Evolutionary conservation across 2,888 invertebrate genomes (phyloP).

Genomic region (Conops quadrifasciatus): DNA sequence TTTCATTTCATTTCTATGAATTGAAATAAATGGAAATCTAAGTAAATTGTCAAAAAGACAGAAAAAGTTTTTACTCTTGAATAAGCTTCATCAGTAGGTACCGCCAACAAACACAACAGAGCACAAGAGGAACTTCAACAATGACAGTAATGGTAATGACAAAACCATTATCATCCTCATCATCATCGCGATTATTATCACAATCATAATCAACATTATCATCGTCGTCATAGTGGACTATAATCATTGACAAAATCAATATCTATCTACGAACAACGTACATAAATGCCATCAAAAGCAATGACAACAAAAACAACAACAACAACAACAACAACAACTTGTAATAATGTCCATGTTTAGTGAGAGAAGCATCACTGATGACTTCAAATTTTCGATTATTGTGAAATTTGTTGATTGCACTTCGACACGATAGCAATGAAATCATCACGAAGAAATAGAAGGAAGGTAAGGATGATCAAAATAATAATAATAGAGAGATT

Average conservation of each 20-base stretch:
- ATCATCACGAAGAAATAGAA: background rate
- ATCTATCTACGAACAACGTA: background rate
- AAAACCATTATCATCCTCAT: slow-evolving; percentile 7
- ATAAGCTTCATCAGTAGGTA: background rate
- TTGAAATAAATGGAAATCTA: slow-evolving; percentile 7
- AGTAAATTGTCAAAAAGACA: background rate
- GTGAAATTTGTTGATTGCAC: slow-evolving; percentile 15
- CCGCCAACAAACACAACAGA: background rate
- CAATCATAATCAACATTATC: background rate
- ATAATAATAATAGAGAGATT: too few relatives aligned
- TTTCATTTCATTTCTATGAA: slow-evolving; percentile 9
- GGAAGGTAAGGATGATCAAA: too few relatives aligned
- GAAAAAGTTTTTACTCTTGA: background rate
- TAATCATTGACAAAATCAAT: background rate
- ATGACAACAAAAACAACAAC: background rate
- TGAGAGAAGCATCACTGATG: slow-evolving; percentile 4
- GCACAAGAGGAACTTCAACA: background rate
- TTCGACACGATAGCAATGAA: background rate
- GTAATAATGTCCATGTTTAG: background rate
- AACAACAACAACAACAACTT: background rate
- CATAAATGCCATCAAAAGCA: background rate
- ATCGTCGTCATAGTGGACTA: background rate
- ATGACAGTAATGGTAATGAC: background rate
- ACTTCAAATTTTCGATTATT: slow-evolving; percentile 18
- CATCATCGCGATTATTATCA: background rate